Base-by-base conservation (phyloP, 2,888 invertebrate species). In the Lomographa bimaculata region DNA sequence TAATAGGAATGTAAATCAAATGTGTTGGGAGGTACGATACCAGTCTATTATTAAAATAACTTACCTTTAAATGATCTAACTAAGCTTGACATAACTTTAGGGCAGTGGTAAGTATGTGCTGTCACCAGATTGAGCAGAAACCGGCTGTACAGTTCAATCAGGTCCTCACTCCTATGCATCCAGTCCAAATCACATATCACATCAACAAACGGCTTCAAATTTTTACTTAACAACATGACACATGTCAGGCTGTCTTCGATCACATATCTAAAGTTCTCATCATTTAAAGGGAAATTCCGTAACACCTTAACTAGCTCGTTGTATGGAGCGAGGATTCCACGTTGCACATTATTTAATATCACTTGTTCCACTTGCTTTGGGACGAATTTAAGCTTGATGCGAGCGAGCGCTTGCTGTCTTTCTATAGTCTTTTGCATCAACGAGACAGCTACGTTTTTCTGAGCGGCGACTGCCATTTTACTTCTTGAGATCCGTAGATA, bases 221-320 rank as follows among this genome's bases (percentile, higher is more conserved):
- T 82, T 18, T 73, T 64, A 1, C 82, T 82, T 38, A 90, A 51
- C 23, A 84, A 54, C 9, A 89, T 79, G 0, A 87, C 80, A 67
- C 82, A 82, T 1, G 71, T 69, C 3, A 84, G 46, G 42, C 84
- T 81, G 41, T 89, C 89, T 33, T 83, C 79, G 38, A 90, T 62
- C 4, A 90, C 66, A 37, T 78, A 66, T 21, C 60, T 73, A 48
- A 72, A 86, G 52, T 90, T 89, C 1, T 79, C 78, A 63, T 90
- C 87, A 45, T 72, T 80, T 9, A 90, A 44, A 5, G 76, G 66
- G 49, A 69, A 80, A 25, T 85, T 85, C 45, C 81, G 68, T 2
- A 91, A 67, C 10, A 87, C 72, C 56, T 82, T 84, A 2, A 91
- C 52, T 7, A 91, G 57, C 43, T 91, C 90, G 39, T 72, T 72